These are phyloP conservation scores for Cariama cristata DNA, from an alignment of 2,113 vertebrate species.

Conservation along the genomic window DNA sequence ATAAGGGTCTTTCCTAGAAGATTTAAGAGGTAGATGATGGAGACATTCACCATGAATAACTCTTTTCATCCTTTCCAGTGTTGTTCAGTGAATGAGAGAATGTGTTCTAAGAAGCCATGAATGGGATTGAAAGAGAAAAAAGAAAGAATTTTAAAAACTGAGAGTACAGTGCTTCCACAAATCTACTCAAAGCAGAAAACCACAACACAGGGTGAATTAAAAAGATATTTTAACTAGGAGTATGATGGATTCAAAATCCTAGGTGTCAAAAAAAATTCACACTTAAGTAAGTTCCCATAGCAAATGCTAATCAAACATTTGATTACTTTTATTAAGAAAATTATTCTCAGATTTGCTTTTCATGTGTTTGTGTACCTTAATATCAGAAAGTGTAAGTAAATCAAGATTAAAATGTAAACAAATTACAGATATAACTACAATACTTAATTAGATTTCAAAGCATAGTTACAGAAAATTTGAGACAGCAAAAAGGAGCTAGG, in stretches of 20 bases:
- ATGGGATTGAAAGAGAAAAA: neutral
- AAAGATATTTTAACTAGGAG: neutral
- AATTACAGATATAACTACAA: slow-evolving; percentile 29
- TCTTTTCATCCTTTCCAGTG: neutral
- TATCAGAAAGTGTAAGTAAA: slow-evolving; percentile 54
- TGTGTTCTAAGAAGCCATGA: neutral
- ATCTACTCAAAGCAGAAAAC: slow-evolving; percentile 23
- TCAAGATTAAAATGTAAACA: slow-evolving; percentile 62
- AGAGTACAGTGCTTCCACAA: neutral
- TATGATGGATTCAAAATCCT: neutral
- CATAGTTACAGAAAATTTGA: neutral
- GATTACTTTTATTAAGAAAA: slow-evolving; percentile 60
- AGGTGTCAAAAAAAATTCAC: neutral
- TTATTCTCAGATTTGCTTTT: slow-evolving; percentile 30
- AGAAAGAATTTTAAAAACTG: neutral
- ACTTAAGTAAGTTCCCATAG: neutral
- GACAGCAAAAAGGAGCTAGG: neutral
- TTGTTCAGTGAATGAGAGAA: neutral
- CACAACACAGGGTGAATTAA: neutral
- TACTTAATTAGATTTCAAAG: slow-evolving; percentile 69
- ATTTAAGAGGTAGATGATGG: neutral
- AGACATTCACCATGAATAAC: neutral
- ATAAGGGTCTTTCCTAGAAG: neutral
- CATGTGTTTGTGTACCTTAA: neutral
- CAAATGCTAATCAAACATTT: slow-evolving; percentile 53